phyloP scores from a whole-genome alignment of 1,140 invertebrate genomes.

The Octopus bimaculoides region DNA sequence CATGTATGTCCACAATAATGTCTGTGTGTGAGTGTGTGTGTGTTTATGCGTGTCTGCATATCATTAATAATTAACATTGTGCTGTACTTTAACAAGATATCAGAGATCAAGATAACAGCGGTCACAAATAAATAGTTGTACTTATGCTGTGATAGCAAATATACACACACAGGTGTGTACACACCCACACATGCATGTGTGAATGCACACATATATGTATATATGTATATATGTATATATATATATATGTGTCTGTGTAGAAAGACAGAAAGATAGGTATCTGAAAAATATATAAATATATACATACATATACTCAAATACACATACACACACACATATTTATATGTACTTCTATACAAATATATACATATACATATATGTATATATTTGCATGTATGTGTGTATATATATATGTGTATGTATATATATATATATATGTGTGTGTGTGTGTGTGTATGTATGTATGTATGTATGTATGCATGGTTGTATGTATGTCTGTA shows the following conservation, averaged over 20 bases:
- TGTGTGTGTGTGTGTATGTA: not conserved
- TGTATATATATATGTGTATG: not conserved
- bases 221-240: not conserved
- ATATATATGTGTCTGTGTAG: not conserved
- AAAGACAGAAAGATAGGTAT: not conserved
- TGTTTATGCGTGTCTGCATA: not conserved
- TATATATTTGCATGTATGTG: not conserved
- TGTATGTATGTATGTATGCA: not conserved
- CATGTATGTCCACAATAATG: not conserved
- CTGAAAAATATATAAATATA: not conserved
- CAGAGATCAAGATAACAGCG: not conserved
- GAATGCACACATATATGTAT: not conserved
- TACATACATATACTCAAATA: not conserved
- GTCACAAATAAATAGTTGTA: not conserved
- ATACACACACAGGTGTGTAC: not conserved
- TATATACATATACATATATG: not conserved
- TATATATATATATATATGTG: slow-evolving; percentile 13
- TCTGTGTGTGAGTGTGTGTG: slow-evolving; percentile 7
- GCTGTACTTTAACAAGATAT: not conserved
- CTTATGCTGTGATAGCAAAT: not conserved
- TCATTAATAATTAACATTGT: not conserved
- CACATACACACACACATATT: not conserved
- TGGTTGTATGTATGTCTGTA: too few relatives aligned
- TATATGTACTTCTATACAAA: not conserved
- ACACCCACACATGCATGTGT: not conserved